These are phyloP conservation scores for Acanthosepion pharaonis DNA, from an alignment of 2,888 invertebrate genomes.

Conservation along the genomic window DNA sequence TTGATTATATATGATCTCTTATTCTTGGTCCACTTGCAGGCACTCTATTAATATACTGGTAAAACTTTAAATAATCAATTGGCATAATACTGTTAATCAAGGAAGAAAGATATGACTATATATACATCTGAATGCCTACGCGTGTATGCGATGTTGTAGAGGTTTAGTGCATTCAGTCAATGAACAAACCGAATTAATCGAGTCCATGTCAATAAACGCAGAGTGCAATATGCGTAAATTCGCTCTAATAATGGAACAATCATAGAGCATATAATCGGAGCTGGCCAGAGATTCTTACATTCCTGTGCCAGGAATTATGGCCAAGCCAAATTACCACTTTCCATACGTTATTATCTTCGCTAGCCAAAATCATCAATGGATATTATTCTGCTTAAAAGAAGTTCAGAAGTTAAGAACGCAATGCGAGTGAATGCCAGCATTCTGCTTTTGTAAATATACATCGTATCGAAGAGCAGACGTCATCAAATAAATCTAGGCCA, in stretches of 20 bases:
- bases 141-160: not conserved
- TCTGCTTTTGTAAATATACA: not conserved
- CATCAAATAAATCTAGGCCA: not conserved
- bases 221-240: not conserved
- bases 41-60: not conserved
- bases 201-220: not conserved
- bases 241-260: not conserved
- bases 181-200: not conserved
- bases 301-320: not conserved
- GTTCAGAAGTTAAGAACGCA: not conserved
- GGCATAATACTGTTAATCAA: not conserved
- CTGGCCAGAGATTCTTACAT: not conserved
- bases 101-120: not conserved
- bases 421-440: not conserved
- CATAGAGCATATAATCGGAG: not conserved
- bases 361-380: not conserved
- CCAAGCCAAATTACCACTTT: not conserved
- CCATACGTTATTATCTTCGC: not conserved
- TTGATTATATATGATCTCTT: too few species aligned
- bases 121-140: not conserved
- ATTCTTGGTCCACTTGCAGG: not conserved
- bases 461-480: not conserved
- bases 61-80: not conserved
- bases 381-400: not conserved
- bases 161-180: not conserved